These are phyloP conservation scores for Asobara japonica DNA, from an alignment of 1,140 invertebrate species.

Conservation along the genomic window DNA sequence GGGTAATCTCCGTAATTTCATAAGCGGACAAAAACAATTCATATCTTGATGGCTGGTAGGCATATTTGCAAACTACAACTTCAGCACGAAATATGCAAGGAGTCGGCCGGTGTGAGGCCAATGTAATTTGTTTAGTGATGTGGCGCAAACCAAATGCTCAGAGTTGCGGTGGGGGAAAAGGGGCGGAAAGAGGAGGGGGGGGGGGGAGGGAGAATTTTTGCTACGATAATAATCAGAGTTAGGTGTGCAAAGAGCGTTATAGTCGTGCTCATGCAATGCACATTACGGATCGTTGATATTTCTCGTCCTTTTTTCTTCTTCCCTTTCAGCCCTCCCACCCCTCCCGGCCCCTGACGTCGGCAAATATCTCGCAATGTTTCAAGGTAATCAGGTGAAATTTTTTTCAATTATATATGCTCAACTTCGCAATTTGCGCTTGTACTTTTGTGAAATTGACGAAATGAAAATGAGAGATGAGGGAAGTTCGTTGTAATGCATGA, in stretches of 20 bases:
- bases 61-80: background rate
- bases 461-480: background rate
- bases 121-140: slow-evolving; percentile 2
- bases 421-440: background rate
- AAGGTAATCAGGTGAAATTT: slow-evolving; percentile 8
- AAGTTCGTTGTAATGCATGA: background rate
- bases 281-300: slow-evolving; percentile 17
- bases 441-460: slow-evolving; percentile 7
- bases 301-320: background rate
- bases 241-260: slow-evolving; percentile 3
- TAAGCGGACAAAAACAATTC: background rate
- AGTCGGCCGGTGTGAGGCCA: background rate
- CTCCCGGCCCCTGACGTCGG: no score
- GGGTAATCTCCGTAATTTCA: slow-evolving; percentile 4
- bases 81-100: background rate
- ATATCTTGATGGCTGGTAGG: background rate
- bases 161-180: background rate
- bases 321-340: background rate
- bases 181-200: background rate
- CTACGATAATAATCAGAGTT: slow-evolving; percentile 1
- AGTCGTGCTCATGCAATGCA: slow-evolving; percentile 8
- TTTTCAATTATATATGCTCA: background rate
- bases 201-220: background rate
- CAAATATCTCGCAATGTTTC: background rate
- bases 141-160: slow-evolving; percentile 1